Evolutionary conservation across 2,888 invertebrate genomes (phyloP).

Genomic region (Tetropium fuscum): DNA sequence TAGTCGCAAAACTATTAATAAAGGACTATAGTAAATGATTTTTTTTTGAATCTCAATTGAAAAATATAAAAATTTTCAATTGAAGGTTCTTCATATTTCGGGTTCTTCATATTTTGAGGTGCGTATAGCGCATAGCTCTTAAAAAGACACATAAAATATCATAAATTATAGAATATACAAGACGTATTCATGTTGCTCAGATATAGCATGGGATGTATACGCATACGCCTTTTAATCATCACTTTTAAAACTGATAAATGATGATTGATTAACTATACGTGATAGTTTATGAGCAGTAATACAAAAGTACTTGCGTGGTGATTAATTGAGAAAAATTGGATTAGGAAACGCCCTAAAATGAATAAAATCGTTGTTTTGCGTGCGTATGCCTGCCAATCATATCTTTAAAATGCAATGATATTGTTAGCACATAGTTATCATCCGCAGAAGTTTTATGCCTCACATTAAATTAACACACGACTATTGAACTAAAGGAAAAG

Average conservation of each 20-base stretch:
- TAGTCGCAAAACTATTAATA: no score
- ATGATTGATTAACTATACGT: background rate
- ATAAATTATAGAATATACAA: no score
- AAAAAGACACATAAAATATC: background rate
- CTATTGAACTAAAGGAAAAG: background rate
- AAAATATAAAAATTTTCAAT: no score
- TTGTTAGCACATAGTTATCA: conserved; percentile 25
- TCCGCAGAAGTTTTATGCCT: background rate
- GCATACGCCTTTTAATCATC: background rate
- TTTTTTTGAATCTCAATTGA: no score
- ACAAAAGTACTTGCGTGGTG: conserved; percentile 10
- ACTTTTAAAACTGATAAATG: background rate
- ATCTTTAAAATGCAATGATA: conserved; percentile 37
- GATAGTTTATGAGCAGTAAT: conserved; percentile 13
- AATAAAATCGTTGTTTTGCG: conserved; percentile 34
- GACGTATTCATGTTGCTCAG: no score
- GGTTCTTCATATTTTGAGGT: no score
- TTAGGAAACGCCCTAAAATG: conserved; percentile 22
- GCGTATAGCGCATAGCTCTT: background rate
- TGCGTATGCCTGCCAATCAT: conserved; percentile 33
- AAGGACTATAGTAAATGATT: no score
- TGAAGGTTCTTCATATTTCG: no score
- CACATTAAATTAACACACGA: background rate
- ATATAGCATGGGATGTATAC: no score
- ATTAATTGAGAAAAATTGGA: conserved; percentile 28